Evolutionary conservation across 2,888 invertebrate genomes (phyloP).

Genomic region (Hydraecia micacea): DNA sequence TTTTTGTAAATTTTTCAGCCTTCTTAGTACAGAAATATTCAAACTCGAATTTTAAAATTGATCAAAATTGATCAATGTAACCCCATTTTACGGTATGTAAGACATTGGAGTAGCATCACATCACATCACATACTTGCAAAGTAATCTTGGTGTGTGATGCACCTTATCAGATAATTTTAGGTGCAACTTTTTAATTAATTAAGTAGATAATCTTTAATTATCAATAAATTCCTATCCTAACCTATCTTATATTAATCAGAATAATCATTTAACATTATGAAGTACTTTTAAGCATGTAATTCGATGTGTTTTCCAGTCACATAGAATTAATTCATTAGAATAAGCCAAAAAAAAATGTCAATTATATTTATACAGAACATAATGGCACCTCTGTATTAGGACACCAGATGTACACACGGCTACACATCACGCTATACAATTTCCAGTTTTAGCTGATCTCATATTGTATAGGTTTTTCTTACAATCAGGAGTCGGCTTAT

Average conservation of each 20-base stretch:
- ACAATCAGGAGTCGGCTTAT: no score
- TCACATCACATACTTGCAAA: not conserved
- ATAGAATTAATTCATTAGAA: not conserved
- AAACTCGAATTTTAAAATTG: no score
- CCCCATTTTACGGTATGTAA: no score
- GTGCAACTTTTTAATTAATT: not conserved
- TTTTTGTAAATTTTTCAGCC: no score
- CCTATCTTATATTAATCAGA: not conserved
- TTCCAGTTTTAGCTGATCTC: no score
- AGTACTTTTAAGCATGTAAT: not conserved
- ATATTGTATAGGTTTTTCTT: no score
- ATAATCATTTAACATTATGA: not conserved
- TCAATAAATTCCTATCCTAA: no score
- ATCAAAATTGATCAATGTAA: no score
- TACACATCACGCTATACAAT: no score
- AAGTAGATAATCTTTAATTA: no score
- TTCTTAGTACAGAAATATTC: no score
- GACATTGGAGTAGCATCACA: not conserved
- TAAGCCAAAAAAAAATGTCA: constrained; percentile 28
- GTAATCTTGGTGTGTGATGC: not conserved
- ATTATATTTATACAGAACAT: not conserved
- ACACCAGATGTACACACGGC: not conserved
- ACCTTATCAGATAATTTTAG: not conserved
- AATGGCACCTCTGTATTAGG: not conserved
- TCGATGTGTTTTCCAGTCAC: not conserved